Base-by-base conservation (phyloP, 2,888 invertebrate species). In the Copidosoma aretas region DNA sequence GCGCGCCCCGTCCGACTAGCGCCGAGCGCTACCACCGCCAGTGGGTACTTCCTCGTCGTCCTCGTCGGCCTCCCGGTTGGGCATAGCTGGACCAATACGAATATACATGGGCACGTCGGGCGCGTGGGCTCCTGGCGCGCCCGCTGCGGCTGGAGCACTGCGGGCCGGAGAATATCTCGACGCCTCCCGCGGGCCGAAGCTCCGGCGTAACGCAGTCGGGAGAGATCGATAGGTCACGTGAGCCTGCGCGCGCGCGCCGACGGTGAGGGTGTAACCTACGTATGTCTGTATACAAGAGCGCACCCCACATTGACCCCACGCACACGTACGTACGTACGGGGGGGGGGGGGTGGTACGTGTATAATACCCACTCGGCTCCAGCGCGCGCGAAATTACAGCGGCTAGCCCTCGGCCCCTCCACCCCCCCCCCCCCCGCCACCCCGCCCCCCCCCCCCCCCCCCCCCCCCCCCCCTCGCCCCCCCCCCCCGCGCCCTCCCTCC, bases 1-100 rank as follows among this genome's bases (percentile, higher is more conserved):
- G 68, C 67, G 32, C 64, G 43, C 60, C 57, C 72, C 73, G 73
- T 73, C 15, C 21, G 15, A 64, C 59, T 64, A 71, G 32, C 8
- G 4, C 32, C n/a, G n/a, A n/a, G n/a, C n/a, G n/a, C 8, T 32
- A 32, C 67, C 69, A 68, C 24, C 43, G 51, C 54, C 66, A 65
- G 58, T 57, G 51, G 21, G 49, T 53, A 19, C 57, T 63, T 22
- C 41, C 19, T 58, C 60, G 24, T 60, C 49, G 15, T 60, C 43
- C 8, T 46, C 14, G 8, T 46, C 15, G 43, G 1, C 17, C 43
- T 14, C 14, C 8, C 43, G 15, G 43, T 14, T 46, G 43, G 43
- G 15, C 43, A 46, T 46, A 17, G 43, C 43, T 46, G 14, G 43
- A 14, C 43, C 43, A 46, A 3, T n/a, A n/a, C 43, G 43, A 1